These are phyloP conservation scores for Notothenia coriiceps DNA, from an alignment of 2,113 vertebrate genomes.

Conservation along the genomic window DNA sequence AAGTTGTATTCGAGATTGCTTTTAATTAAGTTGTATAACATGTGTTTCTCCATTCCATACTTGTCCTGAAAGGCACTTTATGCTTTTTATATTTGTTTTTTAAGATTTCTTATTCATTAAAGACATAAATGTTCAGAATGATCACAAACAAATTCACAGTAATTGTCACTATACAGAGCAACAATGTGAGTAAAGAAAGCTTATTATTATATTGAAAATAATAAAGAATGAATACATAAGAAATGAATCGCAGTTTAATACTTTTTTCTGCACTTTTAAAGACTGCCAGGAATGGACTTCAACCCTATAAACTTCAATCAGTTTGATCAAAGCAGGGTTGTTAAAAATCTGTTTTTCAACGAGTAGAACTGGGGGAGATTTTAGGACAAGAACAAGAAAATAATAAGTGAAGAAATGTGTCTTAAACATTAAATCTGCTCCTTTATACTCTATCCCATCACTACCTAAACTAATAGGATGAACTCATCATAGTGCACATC, in stretches of 20 bases:
- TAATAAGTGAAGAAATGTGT: background rate
- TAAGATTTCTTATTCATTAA: background rate
- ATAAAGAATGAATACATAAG: conserved; percentile 14
- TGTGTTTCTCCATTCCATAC: background rate
- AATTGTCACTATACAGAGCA: background rate
- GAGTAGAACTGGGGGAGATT: background rate
- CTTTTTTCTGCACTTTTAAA: conserved; percentile 22
- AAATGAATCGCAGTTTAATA: conserved; percentile 28
- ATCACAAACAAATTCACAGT: background rate
- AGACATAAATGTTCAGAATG: background rate
- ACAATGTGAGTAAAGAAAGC: background rate
- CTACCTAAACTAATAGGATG: conserved; percentile 12
- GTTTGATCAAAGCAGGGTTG: conserved; percentile 2
- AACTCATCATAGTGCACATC: conserved; percentile 5
- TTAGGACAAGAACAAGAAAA: background rate
- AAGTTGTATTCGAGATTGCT: background rate
- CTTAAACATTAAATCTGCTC: background rate
- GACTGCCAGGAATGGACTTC: conserved; percentile 28
- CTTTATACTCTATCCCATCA: background rate
- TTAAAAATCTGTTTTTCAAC: background rate
- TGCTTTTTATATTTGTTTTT: background rate
- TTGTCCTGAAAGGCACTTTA: background rate
- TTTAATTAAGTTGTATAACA: conserved; percentile 2
- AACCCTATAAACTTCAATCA: conserved; percentile 21
- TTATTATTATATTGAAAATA: conserved; percentile 6